phyloP scores from a whole-genome alignment of 2,888 invertebrate genomes.

The Polydrusus cervinus region DNA sequence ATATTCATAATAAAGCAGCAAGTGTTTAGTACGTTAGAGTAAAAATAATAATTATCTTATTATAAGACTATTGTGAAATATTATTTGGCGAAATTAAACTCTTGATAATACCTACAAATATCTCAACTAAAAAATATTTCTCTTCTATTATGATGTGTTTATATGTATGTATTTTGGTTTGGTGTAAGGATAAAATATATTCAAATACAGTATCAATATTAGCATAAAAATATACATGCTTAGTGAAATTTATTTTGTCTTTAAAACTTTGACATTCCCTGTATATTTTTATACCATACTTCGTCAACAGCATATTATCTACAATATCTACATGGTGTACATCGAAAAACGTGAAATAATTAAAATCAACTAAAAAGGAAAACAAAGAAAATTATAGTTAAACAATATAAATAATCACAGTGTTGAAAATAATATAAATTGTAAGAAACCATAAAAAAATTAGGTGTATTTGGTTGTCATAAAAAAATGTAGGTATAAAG shows the following conservation, averaged over 20 bases:
- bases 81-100: too few relatives aligned
- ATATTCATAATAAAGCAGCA: too few relatives aligned
- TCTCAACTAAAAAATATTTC: too few relatives aligned
- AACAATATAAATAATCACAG: constrained; percentile 52
- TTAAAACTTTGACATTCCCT: background rate
- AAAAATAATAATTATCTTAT: too few relatives aligned
- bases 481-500: background rate
- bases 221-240: background rate
- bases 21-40: too few relatives aligned
- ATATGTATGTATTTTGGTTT: background rate
- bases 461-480: constrained; percentile 23
- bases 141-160: too few relatives aligned
- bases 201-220: background rate
- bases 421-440: constrained; percentile 58
- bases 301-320: constrained; percentile 28
- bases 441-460: constrained; percentile 49
- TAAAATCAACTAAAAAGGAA: constrained; percentile 45
- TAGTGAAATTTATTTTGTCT: background rate
- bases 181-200: background rate
- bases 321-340: constrained; percentile 27
- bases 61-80: too few relatives aligned
- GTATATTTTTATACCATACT: constrained; percentile 8
- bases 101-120: background rate
- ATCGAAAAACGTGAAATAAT: constrained; percentile 30
- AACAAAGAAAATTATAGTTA: constrained; percentile 48